Evolutionary conservation across 2,888 invertebrate species (phyloP).

Genomic region (Trachelus stipa): DNA sequence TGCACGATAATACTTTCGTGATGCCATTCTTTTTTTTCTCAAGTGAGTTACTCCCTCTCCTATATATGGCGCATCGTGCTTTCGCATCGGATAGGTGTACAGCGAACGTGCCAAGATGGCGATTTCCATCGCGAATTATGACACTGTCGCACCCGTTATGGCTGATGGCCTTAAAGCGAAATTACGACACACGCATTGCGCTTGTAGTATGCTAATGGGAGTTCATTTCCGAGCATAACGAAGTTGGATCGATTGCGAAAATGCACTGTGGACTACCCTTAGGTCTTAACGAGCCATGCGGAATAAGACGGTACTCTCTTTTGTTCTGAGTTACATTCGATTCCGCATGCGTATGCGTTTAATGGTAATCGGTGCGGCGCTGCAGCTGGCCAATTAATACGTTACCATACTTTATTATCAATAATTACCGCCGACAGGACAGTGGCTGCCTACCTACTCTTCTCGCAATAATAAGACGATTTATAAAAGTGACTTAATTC

Average conservation of each 20-base stretch:
- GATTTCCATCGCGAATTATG: neutral
- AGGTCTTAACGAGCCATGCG: neutral
- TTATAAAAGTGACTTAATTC: neutral
- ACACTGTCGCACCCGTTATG: neutral
- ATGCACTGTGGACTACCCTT: neutral
- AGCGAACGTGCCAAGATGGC: neutral
- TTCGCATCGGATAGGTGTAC: neutral
- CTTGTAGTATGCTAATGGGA: neutral
- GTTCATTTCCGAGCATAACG: neutral
- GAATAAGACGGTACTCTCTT: neutral
- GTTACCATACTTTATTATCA: neutral
- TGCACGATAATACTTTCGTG: conserved; percentile 4
- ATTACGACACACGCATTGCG: neutral
- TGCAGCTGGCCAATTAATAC: neutral
- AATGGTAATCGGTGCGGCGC: neutral
- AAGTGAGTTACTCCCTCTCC: conserved; percentile 9
- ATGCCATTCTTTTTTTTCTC: conserved; percentile 19
- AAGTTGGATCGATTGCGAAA: neutral
- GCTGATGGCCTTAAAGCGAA: neutral
- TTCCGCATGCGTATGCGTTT: neutral
- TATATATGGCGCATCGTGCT: neutral
- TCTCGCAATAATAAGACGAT: neutral
- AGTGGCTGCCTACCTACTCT: neutral
- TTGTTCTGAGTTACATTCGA: neutral
- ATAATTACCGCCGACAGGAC: neutral